A percentile compares a stretch with the other conserved stretches of the same genome.
These are phyloP conservation scores for Neogale vison DNA, from an alignment of 2,113 vertebrate species.

Conservation along the genomic window DNA sequence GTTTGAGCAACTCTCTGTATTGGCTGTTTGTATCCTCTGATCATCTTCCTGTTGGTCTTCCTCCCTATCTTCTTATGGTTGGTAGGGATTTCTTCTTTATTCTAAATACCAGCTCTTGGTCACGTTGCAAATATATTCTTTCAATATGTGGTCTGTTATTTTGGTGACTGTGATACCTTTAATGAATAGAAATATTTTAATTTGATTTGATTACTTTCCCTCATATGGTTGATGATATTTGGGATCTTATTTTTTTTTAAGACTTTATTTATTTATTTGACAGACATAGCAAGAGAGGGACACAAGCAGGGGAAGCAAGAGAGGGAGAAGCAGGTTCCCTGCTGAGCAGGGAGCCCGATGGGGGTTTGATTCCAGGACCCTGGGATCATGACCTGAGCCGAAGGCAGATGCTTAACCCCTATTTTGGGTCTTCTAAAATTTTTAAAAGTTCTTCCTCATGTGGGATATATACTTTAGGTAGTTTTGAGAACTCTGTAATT, in stretches of 20 bases:
- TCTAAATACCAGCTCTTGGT: not conserved
- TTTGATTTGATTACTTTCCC: not conserved
- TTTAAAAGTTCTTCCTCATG: not conserved
- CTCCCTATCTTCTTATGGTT: not conserved
- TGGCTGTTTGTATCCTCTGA: not conserved
- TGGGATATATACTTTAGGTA: not conserved
- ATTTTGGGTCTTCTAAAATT: not conserved
- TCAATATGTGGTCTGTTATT: not conserved
- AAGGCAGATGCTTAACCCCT: too few relatives aligned
- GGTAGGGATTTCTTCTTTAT: not conserved
- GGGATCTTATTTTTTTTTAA: too few relatives aligned
- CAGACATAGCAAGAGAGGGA: too few relatives aligned
- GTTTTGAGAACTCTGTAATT: slow-evolving; percentile 20
- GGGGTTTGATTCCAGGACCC: too few relatives aligned
- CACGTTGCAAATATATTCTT: not conserved
- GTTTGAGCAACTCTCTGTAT: not conserved
- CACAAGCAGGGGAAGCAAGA: too few relatives aligned
- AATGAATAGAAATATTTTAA: not conserved
- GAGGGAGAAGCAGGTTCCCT: too few relatives aligned
- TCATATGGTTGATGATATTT: not conserved
- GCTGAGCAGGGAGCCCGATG: too few relatives aligned
- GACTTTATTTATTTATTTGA: too few relatives aligned
- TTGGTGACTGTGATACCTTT: not conserved
- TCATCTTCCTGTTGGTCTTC: not conserved
- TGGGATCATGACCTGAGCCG: too few relatives aligned